Base-by-base conservation (phyloP, 2,797 vertebrate species). In the Darevskia nairensis region DNA sequence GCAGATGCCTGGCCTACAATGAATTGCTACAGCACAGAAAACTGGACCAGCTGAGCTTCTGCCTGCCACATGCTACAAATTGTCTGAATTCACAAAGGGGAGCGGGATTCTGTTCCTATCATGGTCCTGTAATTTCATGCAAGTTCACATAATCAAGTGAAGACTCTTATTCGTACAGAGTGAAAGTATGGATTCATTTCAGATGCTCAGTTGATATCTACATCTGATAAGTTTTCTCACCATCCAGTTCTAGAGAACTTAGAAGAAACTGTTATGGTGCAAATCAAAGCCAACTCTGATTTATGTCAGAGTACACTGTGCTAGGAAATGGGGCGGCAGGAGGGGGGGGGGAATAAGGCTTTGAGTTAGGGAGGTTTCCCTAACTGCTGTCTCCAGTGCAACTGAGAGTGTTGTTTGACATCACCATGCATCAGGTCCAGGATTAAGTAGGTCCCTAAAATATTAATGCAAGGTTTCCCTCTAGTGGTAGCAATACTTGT, bases 391-490 rank as follows among this genome's bases (percentile, higher is more conserved):
- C 3, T n/a, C 71, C 68, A 35, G 25, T 5, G 23, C 23, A 86
- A 44, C 39, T 69, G 29, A 13, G 21, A 84, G 32, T 55, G 35
- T 82, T 32, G 32, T n/a, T 41, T 71, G 15, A 29, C 10, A 55
- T 66, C 55, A 80, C 25, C 5, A 44, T 41, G 29, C 25, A n/a
- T 29, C 80, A 80, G 15, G 15, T 13, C 11, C 25, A 59, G 6
- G 32, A 84, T 75, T 74, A 78, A 75, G 1, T 35, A 50, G 25
- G 80, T 64, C 76, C 61, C 44, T n/a, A 87, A 86, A 84, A 91
- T 80, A 84, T 85, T 84, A 39, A 72, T 74, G 1, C 92, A 80
- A 86, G 25, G 71, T 77, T 92, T 72, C 90, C 90, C 89, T 91
- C 93, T 84, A 74, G 68, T 89, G 90, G 72, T 55, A 55, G 74